Evolutionary conservation across 1,140 invertebrate species (phyloP).

Genomic region (Zaprionus camerounensis): DNA sequence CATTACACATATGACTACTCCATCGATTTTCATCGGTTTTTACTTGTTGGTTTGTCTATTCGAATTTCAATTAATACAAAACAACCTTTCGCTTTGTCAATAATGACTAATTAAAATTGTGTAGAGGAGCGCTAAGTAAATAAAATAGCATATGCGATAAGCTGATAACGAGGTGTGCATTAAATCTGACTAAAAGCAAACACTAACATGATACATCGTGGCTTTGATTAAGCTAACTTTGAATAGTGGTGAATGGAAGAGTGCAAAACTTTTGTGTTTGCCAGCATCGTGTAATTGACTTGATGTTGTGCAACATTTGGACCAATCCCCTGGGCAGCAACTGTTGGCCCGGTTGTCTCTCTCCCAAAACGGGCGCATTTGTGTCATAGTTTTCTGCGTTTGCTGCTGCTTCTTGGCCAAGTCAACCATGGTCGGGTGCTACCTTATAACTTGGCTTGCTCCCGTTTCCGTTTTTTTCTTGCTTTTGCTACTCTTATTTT

Average conservation of each 20-base stretch:
- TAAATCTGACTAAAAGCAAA: conserved; percentile 30
- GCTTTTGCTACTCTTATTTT: conserved; percentile 8
- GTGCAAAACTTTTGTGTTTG: conserved; percentile 53
- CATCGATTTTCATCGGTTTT: background rate
- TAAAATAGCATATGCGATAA: background rate
- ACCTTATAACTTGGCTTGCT: conserved; percentile 58
- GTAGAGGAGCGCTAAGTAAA: conserved; percentile 5
- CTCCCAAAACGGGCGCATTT: conserved; percentile 15
- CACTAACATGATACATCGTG: conserved; percentile 37
- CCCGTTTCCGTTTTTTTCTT: conserved; percentile 12
- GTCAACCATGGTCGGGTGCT: conserved; percentile 37
- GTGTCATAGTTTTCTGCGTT: conserved; percentile 62
- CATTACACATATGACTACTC: background rate
- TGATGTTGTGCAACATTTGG: conserved; percentile 56
- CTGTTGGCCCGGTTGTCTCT: conserved; percentile 7
- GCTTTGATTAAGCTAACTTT: conserved; percentile 69
- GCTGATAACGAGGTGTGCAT: conserved; percentile 11
- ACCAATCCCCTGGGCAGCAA: conserved; percentile 24
- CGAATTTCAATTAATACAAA: background rate
- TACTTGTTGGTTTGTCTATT: background rate
- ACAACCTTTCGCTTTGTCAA: conserved; percentile 1
- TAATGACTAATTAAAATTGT: conserved; percentile 24
- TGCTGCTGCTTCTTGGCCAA: conserved; percentile 19
- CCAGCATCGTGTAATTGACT: conserved; percentile 71
- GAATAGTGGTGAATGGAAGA: conserved; percentile 41